These are phyloP conservation scores for Huso huso DNA, from an alignment of 2,797 vertebrate species.

Conservation along the genomic window DNA sequence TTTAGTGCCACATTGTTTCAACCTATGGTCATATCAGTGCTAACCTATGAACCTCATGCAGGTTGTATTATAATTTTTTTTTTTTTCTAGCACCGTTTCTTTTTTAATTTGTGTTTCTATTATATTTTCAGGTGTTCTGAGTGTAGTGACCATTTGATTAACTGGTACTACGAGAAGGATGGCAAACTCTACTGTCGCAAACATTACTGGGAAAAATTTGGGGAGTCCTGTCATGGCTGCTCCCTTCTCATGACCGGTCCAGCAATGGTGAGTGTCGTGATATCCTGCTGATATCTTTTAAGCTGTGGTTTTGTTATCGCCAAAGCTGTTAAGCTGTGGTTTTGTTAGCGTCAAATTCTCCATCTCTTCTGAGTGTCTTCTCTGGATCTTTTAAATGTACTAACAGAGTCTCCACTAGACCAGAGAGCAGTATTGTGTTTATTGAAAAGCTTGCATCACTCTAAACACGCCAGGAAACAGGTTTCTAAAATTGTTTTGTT, in stretches of 20 bases:
- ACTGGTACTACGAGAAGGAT: slow-evolving; percentile 91
- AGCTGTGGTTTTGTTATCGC: neutral
- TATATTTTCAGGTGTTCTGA: slow-evolving; percentile 73
- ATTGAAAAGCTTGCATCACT: no score
- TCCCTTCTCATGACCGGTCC: slow-evolving; percentile 93
- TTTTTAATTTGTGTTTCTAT: neutral
- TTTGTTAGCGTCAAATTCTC: neutral
- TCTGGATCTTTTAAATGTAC: no score
- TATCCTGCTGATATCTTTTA: neutral
- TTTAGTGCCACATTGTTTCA: no score
- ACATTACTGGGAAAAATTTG: slow-evolving; percentile 91
- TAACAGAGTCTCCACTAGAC: no score
- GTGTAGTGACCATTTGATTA: slow-evolving; percentile 83
- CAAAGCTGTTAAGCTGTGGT: neutral
- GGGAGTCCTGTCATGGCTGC: slow-evolving; percentile 89
- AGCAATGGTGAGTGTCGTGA: slow-evolving; percentile 73
- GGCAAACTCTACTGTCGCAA: slow-evolving; percentile 86
- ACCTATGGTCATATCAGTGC: no score
- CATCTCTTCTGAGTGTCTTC: no score
- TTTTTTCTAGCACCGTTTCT: neutral
- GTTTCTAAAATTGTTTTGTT: no score
- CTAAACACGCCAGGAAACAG: no score
- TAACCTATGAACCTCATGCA: no score
- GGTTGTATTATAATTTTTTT: neutral
- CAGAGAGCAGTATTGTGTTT: no score